A percentile compares a stretch with the other conserved stretches of the same genome.
Conservation (phyloP, 2,113 vertebrate species). For the Cebidichthys violaceus region DNA sequence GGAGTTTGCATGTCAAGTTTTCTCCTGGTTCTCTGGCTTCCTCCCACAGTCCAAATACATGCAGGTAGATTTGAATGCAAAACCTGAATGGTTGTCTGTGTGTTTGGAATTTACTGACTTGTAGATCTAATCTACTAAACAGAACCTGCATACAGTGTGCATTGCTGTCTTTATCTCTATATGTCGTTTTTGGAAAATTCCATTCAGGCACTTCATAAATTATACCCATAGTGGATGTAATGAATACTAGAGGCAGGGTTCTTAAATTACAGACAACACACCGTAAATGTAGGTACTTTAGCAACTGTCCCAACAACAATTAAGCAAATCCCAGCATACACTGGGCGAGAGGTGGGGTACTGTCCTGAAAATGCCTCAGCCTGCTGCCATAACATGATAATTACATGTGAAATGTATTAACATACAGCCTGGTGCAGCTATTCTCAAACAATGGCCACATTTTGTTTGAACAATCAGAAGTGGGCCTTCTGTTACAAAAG, state of each 20-base stretch:
- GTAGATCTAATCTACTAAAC: neutral
- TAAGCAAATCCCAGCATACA: neutral
- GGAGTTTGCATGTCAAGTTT: neutral
- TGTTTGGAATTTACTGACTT: neutral
- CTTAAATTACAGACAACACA: constrained; percentile 34
- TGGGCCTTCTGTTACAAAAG: neutral
- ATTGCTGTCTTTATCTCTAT: neutral
- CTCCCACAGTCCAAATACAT: neutral
- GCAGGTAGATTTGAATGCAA: neutral
- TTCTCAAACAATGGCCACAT: neutral
- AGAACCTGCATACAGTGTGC: neutral
- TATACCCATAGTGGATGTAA: neutral
- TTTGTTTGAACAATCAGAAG: neutral
- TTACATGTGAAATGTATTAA: neutral
- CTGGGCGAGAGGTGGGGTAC: neutral
- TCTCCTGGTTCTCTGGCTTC: neutral
- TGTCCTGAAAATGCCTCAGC: neutral
- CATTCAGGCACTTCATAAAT: neutral
- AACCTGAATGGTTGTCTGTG: neutral
- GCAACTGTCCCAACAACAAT: neutral
- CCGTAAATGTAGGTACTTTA: neutral
- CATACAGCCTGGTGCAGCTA: neutral
- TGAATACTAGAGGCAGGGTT: constrained; percentile 2
- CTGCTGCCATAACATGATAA: neutral
- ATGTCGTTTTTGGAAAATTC: neutral